Evolutionary conservation across 2,113 vertebrate genomes (phyloP).

Genomic region (Mus spicilegus): DNA sequence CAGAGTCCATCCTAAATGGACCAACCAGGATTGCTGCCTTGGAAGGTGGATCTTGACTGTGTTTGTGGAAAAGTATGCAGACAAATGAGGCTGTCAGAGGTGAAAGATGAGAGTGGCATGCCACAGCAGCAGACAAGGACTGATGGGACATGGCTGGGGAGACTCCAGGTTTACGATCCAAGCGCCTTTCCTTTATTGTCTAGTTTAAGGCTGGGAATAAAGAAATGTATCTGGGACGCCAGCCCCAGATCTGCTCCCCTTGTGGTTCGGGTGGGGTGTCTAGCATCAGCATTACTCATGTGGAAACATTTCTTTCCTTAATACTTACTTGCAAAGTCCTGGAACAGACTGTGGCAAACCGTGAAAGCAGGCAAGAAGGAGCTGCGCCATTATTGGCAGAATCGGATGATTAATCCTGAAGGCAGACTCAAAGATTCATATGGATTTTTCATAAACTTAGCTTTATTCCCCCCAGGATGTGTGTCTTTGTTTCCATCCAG

Average conservation of each 20-base stretch:
- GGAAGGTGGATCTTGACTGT: background rate
- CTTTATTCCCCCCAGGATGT: conserved; percentile 42
- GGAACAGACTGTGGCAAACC: conserved; percentile 80
- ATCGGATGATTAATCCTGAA: conserved; percentile 83
- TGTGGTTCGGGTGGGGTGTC: conserved; percentile 81
- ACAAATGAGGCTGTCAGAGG: background rate
- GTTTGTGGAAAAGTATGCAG: background rate
- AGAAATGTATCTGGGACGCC: conserved; percentile 52
- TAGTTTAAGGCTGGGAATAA: conserved; percentile 49
- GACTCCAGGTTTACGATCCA: conserved; percentile 32
- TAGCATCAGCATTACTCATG: conserved; percentile 85
- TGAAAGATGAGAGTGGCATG: background rate
- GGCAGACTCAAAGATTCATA: conserved; percentile 72
- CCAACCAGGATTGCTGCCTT: background rate
- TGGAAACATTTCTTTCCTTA: conserved; percentile 84
- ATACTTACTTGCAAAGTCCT: conserved; percentile 79
- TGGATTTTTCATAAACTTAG: conserved; percentile 69
- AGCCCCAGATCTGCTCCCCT: conserved; percentile 62
- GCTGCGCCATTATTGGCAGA: conserved; percentile 77
- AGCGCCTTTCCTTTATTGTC: conserved; percentile 50
- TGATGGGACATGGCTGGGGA: background rate
- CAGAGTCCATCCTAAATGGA: background rate
- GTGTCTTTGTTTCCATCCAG: conserved; percentile 41
- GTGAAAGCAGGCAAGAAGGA: conserved; percentile 76
- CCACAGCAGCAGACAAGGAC: conserved; percentile 35